A percentile compares a stretch with the other conserved stretches of the same genome.
phyloP scores from a whole-genome alignment of 2,888 invertebrate genomes.

The Epirrita christyi region DNA sequence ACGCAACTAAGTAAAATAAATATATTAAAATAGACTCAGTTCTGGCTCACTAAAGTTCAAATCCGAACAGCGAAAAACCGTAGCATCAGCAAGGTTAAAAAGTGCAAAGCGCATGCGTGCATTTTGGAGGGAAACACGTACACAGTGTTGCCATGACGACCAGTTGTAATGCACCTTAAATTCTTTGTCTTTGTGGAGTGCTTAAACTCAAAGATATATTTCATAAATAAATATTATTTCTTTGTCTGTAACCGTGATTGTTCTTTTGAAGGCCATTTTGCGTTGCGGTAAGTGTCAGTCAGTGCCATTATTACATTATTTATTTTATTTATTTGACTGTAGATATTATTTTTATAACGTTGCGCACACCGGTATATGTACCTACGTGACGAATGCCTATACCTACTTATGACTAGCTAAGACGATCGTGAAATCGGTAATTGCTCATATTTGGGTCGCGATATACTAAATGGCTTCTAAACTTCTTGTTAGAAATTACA shows the following conservation, averaged over 20 bases:
- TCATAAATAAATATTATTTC: conserved; percentile 17
- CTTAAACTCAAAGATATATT: conserved; percentile 35
- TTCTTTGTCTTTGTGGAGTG: conserved; percentile 47
- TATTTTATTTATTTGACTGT: conserved; percentile 4
- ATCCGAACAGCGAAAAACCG: conserved; percentile 31
- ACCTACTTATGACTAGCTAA: not conserved
- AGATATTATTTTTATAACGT: not conserved
- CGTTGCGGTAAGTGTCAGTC: conserved; percentile 55
- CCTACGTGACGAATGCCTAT: too few relatives aligned
- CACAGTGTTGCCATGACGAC: conserved; percentile 75
- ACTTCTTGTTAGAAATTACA: not conserved
- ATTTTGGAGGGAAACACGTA: conserved; percentile 80
- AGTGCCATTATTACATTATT: not conserved
- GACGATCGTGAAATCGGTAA: conserved; percentile 9
- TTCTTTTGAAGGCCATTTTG: conserved; percentile 47
- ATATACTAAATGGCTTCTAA: not conserved
- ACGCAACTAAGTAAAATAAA: conserved; percentile 60
- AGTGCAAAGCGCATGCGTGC: conserved; percentile 70
- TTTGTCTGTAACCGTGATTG: conserved; percentile 27
- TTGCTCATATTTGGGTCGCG: not conserved
- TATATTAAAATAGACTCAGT: conserved; percentile 32
- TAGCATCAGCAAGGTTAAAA: conserved; percentile 26
- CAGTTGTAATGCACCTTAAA: conserved; percentile 57
- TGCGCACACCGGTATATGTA: too few relatives aligned
- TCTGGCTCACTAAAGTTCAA: conserved; percentile 40